Evolutionary conservation across 1,140 invertebrate genomes (phyloP), one percentile per base, ranked within the genome.

Genomic region (Mylabris phalerata): DNA sequence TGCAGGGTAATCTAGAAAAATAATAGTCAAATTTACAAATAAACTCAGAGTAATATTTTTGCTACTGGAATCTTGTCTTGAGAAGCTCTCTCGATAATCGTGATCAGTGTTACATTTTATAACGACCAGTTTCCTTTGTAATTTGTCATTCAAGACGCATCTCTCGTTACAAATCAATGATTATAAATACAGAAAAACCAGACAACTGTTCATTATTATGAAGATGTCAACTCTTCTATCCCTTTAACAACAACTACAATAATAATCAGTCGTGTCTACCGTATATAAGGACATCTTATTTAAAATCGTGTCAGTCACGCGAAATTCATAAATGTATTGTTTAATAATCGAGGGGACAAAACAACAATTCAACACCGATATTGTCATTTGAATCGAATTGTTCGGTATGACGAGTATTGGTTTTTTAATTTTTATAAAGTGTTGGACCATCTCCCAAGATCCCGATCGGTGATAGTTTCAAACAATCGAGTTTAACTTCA

Each of bases 401-500:
- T 13, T 27, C 44, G 45, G 25, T 46, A 55, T 55, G 52, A 48
- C 27, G 44, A 40, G n/a, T 50, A 9, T 42, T 10, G 40, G 1
- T 26, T 4, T 54, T 27, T 45, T 24, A n/a, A 9, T 24, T 32
- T 32, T 32, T 32, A 32, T 32, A 1, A 32, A 32, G 1, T 32
- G 32, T 44, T 52, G 50, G 50, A 52, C 50, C 44, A 43, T 52
- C 19, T 9, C 9, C 9, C 50, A 41, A 42, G 50, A 52, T 25
- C 51, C 51, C 10, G 51, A 54, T 3, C 51, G 52, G 52, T 55
- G 52, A 55, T 55, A 41, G 26, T 38, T 7, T 32, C 1, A 27
- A 48, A 40, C 10, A 2, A 39, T 10, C 46, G 0, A 42, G 6
- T 43, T 45, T 46, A 1, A 32, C 3, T 32, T 32, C 7, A 32